Base-by-base conservation (phyloP, 2,888 invertebrate species). In the Luffia ferchaultella region DNA sequence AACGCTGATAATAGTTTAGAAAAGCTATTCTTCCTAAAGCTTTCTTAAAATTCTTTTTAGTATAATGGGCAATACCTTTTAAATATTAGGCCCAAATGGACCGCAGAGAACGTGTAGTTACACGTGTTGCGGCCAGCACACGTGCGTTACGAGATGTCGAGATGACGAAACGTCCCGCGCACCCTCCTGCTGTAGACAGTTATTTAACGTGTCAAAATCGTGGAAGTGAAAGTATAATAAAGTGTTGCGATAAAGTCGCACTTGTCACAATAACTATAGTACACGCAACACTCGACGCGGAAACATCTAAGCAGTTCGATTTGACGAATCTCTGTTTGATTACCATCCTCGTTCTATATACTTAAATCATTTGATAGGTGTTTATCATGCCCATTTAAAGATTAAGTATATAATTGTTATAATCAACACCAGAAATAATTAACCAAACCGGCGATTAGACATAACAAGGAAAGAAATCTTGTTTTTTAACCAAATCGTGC, bases 141-240 rank as follows among this genome's bases (percentile, higher is more conserved):
- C 30, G 30, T 12, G 30, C 30, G 30, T 30, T 12, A 12, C 30
- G 30, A 30, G 30, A 30, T 30, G 30, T 30, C 30, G 30, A 30
- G 5, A 12, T 30, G 30, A 30, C 30, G 30, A 12, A 30, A 12
- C 30, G 30, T 12, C 5, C 30, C 30, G 30, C 30, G 30, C 30
- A 12, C 30, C 30, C 30, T 30, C 30, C 30, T 30, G 30, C 12
- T 30, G 12, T 3, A 30, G 5, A 12, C 30, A 3, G 12, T 30
- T 30, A 30, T 30, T 12, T 12, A 12, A 30, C 30, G 30, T 64
- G 62, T 66, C 63, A 63, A 67, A 70, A 66, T 62, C 62, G 64
- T 64, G 63, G 64, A 70, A 72, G 76, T 73, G 76, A 76, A 76
- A 76, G 76, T 70, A 16, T 46, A 46, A 46, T 46, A n/a, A n/a